Conservation (phyloP, 1,140 invertebrate genomes). For the Drosophila saltans region DNA sequence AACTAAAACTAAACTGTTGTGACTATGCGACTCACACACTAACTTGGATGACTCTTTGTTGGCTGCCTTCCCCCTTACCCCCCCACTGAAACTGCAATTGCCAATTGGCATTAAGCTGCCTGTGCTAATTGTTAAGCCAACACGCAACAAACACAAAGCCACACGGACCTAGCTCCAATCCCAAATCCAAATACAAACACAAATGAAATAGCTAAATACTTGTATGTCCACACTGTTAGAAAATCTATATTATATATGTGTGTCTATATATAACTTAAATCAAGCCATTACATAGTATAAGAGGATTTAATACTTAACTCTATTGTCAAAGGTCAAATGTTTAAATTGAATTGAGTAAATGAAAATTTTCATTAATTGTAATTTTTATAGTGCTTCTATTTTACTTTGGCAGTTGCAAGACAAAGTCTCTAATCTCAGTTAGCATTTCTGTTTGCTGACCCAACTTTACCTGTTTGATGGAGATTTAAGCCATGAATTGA, state of each 20-base stretch:
- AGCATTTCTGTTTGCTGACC: too few species aligned
- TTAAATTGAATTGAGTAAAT: neutral
- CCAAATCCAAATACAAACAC: conserved; percentile 22
- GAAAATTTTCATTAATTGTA: neutral
- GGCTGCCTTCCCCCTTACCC: neutral
- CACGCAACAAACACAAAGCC: conserved; percentile 50
- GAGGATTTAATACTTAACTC: conserved; percentile 1
- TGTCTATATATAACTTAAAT: neutral
- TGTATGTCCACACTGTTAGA: neutral
- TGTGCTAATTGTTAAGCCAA: conserved; percentile 67
- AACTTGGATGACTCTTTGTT: conserved; percentile 30
- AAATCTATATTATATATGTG: neutral
- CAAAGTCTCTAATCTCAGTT: too few species aligned
- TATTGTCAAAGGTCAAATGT: neutral
- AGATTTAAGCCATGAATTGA: too few species aligned
- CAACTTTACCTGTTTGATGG: too few species aligned
- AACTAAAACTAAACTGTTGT: conserved; percentile 27
- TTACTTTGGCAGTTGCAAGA: too few species aligned
- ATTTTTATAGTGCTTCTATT: too few species aligned
- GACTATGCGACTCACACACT: conserved; percentile 16
- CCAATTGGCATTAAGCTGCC: conserved; percentile 41
- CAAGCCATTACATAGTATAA: neutral
- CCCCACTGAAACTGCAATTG: conserved; percentile 38
- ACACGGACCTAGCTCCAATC: neutral
- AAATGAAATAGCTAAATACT: conserved; percentile 42